Base-by-base conservation (phyloP, 1,140 invertebrate genomes). In the Oryzaephilus surinamensis region DNA sequence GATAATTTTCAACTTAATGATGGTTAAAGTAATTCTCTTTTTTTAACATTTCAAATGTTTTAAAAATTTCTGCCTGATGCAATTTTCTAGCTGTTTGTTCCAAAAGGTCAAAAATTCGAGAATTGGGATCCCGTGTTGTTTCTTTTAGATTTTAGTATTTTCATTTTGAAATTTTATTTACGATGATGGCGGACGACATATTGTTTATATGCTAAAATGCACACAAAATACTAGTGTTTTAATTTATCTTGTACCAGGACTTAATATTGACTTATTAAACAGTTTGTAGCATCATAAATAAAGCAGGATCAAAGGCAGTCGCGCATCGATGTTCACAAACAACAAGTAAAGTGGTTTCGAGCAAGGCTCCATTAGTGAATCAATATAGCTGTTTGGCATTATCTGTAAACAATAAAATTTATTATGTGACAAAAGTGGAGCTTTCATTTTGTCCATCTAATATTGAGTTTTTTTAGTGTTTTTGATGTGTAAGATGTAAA, bases 241-340 rank as follows among this genome's bases (percentile, higher is more conserved):
- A 20, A 24, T 46, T 41, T 41, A 23, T 17, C 27, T 24, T 32
- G 38, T 38, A 41, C 34, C 41, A 46, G 41, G 37, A 46, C 44
- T 46, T 46, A 46, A 41, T 41, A 46, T 46, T 39, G 44, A 46
- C 38, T 41, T 29, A 34, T 27, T 38, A 41, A 38, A 46, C 44
- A 46, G 34, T 46, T 40, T 46, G 38, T 36, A 27, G 44, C 38
- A 32, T 46, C 39, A 41, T 46, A 46, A 46, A 46, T 46, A 46
- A 46, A 46, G 36, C 34, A 38, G 44, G 44, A 46, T 46, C 44
- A 46, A 41, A 46, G 44, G 32, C n/a, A 33, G 38, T 23, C 34
- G 35, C 34, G 33, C 29, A 32, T 31, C 38, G 34, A 38, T 32
- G 28, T 45, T 41, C 44, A 46, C 44, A 46, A 46, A 46, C 44